Evolutionary conservation across 2,113 vertebrate genomes (phyloP).

Genomic region (Emydura subglobosa): DNA sequence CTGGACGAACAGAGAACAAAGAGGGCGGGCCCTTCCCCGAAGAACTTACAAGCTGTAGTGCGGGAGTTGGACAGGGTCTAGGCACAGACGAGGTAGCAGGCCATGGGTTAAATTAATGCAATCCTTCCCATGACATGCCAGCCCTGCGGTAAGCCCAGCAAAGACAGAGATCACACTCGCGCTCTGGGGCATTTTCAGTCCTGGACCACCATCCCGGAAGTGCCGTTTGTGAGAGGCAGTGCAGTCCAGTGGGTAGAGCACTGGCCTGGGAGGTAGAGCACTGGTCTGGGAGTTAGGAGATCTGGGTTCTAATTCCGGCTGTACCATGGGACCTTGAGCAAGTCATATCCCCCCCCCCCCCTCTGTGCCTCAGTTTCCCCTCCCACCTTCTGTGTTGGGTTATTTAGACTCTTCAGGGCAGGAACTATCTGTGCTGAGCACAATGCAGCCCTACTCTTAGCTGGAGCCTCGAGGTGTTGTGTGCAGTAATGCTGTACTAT

Average conservation of each 20-base stretch:
- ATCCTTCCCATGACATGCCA: neutral
- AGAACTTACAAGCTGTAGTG: neutral
- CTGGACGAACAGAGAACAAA: neutral
- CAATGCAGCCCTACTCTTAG: neutral
- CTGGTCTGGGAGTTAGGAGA: neutral
- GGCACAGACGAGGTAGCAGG: neutral
- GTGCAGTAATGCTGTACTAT: neutral
- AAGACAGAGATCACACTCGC: neutral
- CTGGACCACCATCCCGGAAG: neutral
- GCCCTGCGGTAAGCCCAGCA: neutral
- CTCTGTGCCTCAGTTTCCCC: neutral
- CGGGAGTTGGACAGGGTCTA: neutral
- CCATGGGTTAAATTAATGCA: neutral
- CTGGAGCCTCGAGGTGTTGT: neutral
- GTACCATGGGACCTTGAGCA: neutral
- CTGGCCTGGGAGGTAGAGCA: neutral
- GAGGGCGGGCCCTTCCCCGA: neutral
- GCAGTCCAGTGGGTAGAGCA: neutral
- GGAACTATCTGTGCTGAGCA: neutral
- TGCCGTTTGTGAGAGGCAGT: neutral
- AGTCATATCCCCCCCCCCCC: neutral
- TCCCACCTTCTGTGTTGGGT: neutral
- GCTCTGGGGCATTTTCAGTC: neutral
- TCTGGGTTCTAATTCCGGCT: neutral
- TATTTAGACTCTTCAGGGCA: no score